These are phyloP conservation scores for Apeira syringaria DNA, from an alignment of 2,888 invertebrate species.

Conservation along the genomic window DNA sequence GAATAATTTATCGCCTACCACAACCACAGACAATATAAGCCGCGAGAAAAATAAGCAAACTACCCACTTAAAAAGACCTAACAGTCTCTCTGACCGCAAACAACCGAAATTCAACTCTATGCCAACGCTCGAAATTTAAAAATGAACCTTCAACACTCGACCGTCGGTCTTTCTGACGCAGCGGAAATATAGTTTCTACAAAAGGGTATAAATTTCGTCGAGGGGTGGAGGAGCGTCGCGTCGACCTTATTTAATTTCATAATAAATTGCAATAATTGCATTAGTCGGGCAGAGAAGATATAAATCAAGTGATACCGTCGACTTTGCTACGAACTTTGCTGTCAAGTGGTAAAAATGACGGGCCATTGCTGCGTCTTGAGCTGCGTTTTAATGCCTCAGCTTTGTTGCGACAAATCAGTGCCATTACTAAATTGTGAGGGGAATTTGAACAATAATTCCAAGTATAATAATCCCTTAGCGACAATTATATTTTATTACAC, in stretches of 20 bases:
- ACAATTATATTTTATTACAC: not conserved
- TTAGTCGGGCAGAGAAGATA: slow-evolving; percentile 61
- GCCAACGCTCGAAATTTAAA: slow-evolving; percentile 51
- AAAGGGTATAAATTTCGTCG: slow-evolving; percentile 72
- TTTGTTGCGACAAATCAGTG: slow-evolving; percentile 21
- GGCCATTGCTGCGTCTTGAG: slow-evolving; percentile 18
- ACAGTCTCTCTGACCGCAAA: slow-evolving; percentile 36
- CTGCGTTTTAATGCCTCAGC: slow-evolving; percentile 19
- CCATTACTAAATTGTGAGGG: slow-evolving; percentile 8
- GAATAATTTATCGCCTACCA: slow-evolving; percentile 78
- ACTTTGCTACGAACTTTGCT: slow-evolving; percentile 47
- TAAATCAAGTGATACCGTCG: slow-evolving; percentile 63
- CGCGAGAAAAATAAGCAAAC: slow-evolving; percentile 79
- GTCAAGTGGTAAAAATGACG: slow-evolving; percentile 40
- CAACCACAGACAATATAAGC: slow-evolving; percentile 75
- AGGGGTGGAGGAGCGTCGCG: slow-evolving; percentile 55
- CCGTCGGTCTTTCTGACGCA: slow-evolving; percentile 50
- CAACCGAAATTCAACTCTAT: slow-evolving; percentile 55
- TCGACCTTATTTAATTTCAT: slow-evolving; percentile 79
- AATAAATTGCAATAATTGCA: slow-evolving; percentile 82
- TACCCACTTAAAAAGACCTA: slow-evolving; percentile 72
- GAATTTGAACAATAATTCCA: slow-evolving; percentile 9
- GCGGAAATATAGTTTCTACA: slow-evolving; percentile 55
- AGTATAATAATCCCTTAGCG: slow-evolving; percentile 1
- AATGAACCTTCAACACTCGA: slow-evolving; percentile 49